Conservation (phyloP, 2,888 invertebrate genomes). For the Lasioglossum morio region DNA sequence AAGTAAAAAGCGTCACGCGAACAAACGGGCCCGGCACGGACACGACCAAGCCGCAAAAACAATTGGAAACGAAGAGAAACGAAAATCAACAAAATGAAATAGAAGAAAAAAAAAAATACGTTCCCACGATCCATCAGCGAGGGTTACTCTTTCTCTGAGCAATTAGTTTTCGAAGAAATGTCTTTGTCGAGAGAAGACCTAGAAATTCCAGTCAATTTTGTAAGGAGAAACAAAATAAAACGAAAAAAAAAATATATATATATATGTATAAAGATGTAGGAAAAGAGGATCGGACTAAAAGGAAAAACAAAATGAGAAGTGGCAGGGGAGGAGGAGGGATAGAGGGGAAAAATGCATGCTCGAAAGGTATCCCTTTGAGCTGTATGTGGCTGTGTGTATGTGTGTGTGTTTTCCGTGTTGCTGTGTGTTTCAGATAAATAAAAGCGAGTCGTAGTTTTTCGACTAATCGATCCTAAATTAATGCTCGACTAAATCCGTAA, state of each 20-base stretch:
- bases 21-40: constrained; percentile 8
- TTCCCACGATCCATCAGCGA: constrained; percentile 56
- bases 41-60: background rate
- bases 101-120: constrained; percentile 18
- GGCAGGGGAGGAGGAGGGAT: background rate
- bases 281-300: background rate
- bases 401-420: background rate
- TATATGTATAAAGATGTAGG: background rate
- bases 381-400: background rate
- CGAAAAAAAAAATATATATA: background rate
- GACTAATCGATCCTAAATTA: constrained; percentile 35
- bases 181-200: constrained; percentile 66
- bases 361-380: constrained; percentile 5
- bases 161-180: constrained; percentile 56
- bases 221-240: constrained; percentile 31
- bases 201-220: constrained; percentile 53
- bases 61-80: background rate
- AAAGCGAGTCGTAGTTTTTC: constrained; percentile 2
- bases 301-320: constrained; percentile 20
- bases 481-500: constrained; percentile 30
- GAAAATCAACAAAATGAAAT: background rate
- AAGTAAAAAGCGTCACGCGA: constrained; percentile 26
- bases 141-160: constrained; percentile 52
- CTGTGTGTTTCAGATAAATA: constrained; percentile 23
- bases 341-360: constrained; percentile 32